These are phyloP conservation scores for Torymus auratus DNA, from an alignment of 2,888 invertebrate genomes.

Conservation along the genomic window DNA sequence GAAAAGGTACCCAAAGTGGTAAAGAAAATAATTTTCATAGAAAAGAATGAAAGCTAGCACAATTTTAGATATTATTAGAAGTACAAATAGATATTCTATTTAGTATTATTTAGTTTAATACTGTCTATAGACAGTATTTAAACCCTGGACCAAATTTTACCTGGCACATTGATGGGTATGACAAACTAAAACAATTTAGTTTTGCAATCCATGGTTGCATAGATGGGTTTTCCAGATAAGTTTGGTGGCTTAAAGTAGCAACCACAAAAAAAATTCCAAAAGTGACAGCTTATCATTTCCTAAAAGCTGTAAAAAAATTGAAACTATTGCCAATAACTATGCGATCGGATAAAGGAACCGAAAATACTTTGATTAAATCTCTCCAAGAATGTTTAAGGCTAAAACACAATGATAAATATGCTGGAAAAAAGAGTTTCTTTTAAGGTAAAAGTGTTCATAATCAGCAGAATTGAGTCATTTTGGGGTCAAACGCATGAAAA, in stretches of 20 bases:
- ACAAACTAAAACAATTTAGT: conserved; percentile 57
- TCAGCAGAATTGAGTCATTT: conserved; percentile 49
- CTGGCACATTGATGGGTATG: conserved; percentile 58
- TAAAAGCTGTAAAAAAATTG: conserved; percentile 49
- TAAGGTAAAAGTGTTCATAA: conserved; percentile 48
- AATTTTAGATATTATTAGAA: too few species aligned
- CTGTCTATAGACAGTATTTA: not conserved
- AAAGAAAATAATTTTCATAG: too few species aligned
- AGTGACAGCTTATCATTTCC: conserved; percentile 17
- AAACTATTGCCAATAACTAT: conserved; percentile 39
- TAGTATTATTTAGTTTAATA: too few species aligned
- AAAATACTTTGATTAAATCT: conserved; percentile 40
- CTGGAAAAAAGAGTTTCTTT: conserved; percentile 44
- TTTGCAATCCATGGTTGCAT: conserved; percentile 56
- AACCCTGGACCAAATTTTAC: conserved; percentile 53
- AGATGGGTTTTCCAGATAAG: conserved; percentile 53
- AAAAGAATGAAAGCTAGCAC: too few species aligned
- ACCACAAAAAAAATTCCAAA: conserved; percentile 46
- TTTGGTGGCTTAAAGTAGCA: conserved; percentile 53
- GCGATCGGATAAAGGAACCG: conserved; percentile 45
- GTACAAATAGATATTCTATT: too few species aligned
- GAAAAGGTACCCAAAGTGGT: too few species aligned
- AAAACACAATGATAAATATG: conserved; percentile 25
- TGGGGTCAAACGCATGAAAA: conserved; percentile 46
- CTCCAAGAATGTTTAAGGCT: conserved; percentile 34